Evolutionary conservation across 1,140 invertebrate genomes (phyloP), one percentile per base, ranked within the genome.

Genomic region (Psilanteris sp.): DNA sequence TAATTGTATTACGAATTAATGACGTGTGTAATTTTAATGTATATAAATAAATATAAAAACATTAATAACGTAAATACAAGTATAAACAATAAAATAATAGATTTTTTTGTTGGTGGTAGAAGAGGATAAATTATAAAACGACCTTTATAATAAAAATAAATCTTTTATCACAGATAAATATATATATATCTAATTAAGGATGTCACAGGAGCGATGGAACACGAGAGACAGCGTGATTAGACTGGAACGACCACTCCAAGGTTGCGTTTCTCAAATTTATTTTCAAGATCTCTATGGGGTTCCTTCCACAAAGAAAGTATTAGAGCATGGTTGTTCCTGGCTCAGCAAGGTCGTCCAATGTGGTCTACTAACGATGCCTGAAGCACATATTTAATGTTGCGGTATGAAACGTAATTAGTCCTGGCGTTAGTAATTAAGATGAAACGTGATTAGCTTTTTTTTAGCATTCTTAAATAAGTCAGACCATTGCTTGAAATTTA

Each of bases 261-360:
- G 59, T 34, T 52, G 13, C 18, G 15, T 34, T 4, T 9, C 9
- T n/a, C 7, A 34, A 64, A 64, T 43, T 52, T 34, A 64, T 52
- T 32, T 64, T 36, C 24, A n/a, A 5, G 34, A 24, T 52, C 59
- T 32, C 59, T 41, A 52, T 64, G 46, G 46, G 46, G 59, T 52
- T 41, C 34, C 44, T 26, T 52, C 14, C 4, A 32, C 36, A 16
- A 26, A 64, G 34, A 27, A 13, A 8, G 10, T 11, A 13, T 37
- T 10, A 15, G 14, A 27, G 8, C 7, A 36, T 41, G 29, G 20
- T 52, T 41, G n/a, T 64, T 50, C 10, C 22, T 1, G 9, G 10
- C 1, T 4, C 16, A 7, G 11, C 39, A 37, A 41, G 34, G 29
- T 64, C 26, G 11, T 39, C 24, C 6, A 14, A 36, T 37, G 9